phyloP scores from a whole-genome alignment of 1,140 invertebrate species.

The Bombyx mori region ASM3026992v2 NC_085119.1:15842501-15843000 shows the following conservation, averaged over 20 bases:
- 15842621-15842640: neutral
- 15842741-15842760: conserved; percentile 5
- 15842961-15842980: no score
- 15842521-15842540: no score
- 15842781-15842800: conserved; percentile 4
- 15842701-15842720: conserved; percentile 1
- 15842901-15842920: no score
- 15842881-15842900: no score
- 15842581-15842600: neutral
- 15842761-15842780: conserved; percentile 5
- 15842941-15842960: no score
- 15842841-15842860: no score
- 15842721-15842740: conserved; percentile 4
- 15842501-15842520: no score
- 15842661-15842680: neutral
- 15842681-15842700: conserved; percentile 4
- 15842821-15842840: neutral
- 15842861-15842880: no score
- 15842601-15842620: neutral
- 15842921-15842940: no score
- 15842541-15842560: no score
- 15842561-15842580: no score
- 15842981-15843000: no score
- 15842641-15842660: neutral
- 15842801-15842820: conserved; percentile 4